Evolutionary conservation across 1,140 invertebrate species (phyloP), one percentile per base, ranked within the genome.

Genomic region (Polyergus mexicanus): DNA sequence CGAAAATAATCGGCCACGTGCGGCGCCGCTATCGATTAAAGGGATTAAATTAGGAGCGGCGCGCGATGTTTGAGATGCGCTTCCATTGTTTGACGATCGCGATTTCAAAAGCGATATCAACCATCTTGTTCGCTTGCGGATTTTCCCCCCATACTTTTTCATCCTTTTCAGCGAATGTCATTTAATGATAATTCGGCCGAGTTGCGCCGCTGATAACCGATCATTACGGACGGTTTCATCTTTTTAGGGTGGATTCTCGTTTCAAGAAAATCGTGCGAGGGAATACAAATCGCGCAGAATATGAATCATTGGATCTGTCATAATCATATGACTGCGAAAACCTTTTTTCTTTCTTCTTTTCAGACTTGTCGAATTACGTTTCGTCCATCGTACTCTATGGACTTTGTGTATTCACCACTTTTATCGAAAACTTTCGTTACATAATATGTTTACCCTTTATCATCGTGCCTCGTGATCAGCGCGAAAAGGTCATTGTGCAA

Each of bases 1-100:
- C 78, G 78, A 74, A 83, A 83, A 83, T 83, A 74, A 35, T 83
- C 54, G 78, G 38, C 54, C 78, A 58, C 68, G 38, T 83, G 78
- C 47, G 77, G 47, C 68, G 47, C 68, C 41, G 25, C 13, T 51
- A 83, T 74, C 78, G 78, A 83, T 74, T 83, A 83, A 58, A 47
- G 54, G 54, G 78, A 74, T 83, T 83, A 62, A 83, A 83, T 83
- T 81, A 81, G 66, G 41, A 35, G 16, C 78, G 22, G 35, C 19
- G 35, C 19, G 65, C 16, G 65, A 41, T 66, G 77, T 41, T 69
- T 41, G 35, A 56, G 35, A 1, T 25, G 13, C 19, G 25, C 4
- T 58, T 22, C 16, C 16, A 28, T 58, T 68, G 77, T 58, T 74
- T 47, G 78, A 72, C 19, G 25, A 51, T 51, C 16, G 54, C 25